A percentile compares a stretch with the other conserved stretches of the same genome.
These are phyloP conservation scores for Candoia aspera DNA, from an alignment of 2,113 vertebrate genomes.

Conservation along the genomic window DNA sequence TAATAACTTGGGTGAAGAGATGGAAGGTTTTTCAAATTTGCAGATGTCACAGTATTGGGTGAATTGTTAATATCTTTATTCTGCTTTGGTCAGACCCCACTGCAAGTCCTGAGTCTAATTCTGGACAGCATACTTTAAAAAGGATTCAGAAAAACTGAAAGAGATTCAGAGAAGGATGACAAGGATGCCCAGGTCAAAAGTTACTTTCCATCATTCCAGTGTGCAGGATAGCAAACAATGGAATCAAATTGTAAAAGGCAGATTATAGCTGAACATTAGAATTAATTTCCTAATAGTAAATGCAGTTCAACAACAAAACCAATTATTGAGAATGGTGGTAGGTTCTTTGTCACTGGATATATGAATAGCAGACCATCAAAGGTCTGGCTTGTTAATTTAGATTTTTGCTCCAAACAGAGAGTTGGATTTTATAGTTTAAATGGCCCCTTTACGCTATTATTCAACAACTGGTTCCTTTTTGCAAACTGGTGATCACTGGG, in stretches of 20 bases:
- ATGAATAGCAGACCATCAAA: background rate
- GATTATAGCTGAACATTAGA: background rate
- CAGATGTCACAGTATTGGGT: background rate
- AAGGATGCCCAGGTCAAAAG: background rate
- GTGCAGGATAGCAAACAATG: background rate
- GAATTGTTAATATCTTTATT: background rate
- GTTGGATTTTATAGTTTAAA: background rate
- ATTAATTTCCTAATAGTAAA: background rate
- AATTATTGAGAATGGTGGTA: background rate
- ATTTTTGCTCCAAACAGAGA: background rate
- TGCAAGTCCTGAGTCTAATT: background rate
- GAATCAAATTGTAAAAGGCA: background rate
- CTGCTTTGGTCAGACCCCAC: background rate
- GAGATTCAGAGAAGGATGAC: background rate
- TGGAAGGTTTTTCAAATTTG: background rate
- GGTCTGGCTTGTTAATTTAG: background rate
- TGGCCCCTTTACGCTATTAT: background rate
- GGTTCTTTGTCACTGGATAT: background rate
- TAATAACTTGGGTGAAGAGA: background rate
- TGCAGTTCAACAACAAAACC: background rate
- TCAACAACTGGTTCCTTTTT: background rate
- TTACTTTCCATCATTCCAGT: background rate
- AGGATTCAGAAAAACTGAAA: background rate
- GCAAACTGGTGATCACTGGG: background rate
- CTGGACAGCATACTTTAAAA: background rate